These are phyloP conservation scores for Dicrurus megarhynchus DNA, from an alignment of 2,113 vertebrate genomes.

Conservation along the genomic window DNA sequence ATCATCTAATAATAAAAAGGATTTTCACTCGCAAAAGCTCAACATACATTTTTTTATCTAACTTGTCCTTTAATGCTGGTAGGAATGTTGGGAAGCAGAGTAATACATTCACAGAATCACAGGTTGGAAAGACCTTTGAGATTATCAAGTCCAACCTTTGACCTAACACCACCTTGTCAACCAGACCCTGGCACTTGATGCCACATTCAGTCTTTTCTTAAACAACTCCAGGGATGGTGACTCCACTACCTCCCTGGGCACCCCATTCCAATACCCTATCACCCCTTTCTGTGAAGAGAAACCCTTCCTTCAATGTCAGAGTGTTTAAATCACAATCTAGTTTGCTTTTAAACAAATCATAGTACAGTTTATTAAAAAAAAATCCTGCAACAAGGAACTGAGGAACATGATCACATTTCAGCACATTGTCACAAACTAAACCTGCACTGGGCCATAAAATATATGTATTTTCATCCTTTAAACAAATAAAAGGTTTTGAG, in stretches of 20 bases:
- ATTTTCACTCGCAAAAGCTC: background rate
- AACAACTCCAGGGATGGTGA: background rate
- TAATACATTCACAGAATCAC: background rate
- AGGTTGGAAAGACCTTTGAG: background rate
- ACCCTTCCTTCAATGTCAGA: background rate
- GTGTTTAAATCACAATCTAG: background rate
- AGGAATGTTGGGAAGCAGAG: background rate
- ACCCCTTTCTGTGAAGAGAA: background rate
- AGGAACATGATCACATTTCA: background rate
- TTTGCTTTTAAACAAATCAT: background rate
- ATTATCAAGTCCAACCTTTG: background rate
- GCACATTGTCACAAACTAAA: background rate
- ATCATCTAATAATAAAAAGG: background rate
- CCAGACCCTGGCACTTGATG: background rate
- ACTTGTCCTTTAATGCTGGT: background rate
- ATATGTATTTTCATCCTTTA: background rate
- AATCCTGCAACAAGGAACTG: background rate
- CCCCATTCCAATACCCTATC: background rate
- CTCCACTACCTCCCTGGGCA: background rate
- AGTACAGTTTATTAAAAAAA: background rate
- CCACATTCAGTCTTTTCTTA: background rate
- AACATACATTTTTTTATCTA: background rate
- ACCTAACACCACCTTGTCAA: background rate
- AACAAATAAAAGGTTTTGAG: background rate
- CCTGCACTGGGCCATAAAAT: background rate